A percentile compares a stretch with the other conserved stretches of the same genome.
Evolutionary conservation across 2,113 vertebrate species (phyloP).

Genomic region (Heterotis niloticus): DNA sequence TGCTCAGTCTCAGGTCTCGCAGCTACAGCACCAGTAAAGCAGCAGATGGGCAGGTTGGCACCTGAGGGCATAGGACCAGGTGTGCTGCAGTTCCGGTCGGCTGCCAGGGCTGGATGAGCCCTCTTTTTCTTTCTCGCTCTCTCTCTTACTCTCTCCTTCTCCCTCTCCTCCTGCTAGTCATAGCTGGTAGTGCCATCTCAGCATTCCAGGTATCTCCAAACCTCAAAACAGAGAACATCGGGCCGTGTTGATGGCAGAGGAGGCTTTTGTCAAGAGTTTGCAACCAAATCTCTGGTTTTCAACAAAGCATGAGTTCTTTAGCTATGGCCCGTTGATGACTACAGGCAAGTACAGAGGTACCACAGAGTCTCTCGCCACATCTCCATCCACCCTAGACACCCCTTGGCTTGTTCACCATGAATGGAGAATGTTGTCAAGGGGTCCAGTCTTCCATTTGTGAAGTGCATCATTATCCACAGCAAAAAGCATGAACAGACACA

Average conservation of each 20-base stretch:
- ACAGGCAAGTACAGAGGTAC: too few species aligned
- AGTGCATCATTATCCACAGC: too few species aligned
- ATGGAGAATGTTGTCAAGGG: too few species aligned
- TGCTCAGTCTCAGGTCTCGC: not conserved
- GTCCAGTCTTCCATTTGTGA: too few species aligned
- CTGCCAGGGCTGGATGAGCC: not conserved
- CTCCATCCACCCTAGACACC: too few species aligned
- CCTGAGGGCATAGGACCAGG: constrained; percentile 4
- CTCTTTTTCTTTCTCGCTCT: not conserved
- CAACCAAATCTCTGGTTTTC: not conserved
- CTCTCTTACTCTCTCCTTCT: not conserved
- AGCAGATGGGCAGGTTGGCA: not conserved
- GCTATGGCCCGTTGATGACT: not conserved
- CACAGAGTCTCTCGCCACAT: too few species aligned
- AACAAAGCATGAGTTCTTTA: not conserved
- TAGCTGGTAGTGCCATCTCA: not conserved
- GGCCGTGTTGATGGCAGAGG: not conserved
- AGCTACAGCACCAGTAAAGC: not conserved
- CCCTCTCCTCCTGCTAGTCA: not conserved
- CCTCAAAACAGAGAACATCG: not conserved
- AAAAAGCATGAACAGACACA: too few species aligned
- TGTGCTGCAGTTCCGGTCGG: constrained; percentile 13
- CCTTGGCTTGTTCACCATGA: too few species aligned
- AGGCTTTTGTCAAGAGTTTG: not conserved
- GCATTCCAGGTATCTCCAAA: not conserved